Base-by-base conservation (phyloP, 2,113 vertebrate genomes). In the Pterocles gutturalis region DNA sequence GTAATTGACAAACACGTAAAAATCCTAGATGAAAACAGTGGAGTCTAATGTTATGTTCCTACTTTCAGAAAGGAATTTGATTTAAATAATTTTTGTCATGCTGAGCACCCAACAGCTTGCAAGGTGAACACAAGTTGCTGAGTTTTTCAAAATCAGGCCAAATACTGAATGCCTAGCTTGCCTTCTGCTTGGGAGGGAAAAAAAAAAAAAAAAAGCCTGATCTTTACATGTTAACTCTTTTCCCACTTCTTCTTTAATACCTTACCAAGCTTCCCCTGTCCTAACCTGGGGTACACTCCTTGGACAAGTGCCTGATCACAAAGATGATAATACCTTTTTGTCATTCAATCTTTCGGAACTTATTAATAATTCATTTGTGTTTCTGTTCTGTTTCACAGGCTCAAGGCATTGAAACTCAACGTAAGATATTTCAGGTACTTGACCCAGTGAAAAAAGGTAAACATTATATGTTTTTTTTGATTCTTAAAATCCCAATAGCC, bases 371-470 rank as follows among this genome's bases (percentile, higher is more conserved):
- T 66, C 5, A 7, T 67, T 89, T 22, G 26, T 89, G 22, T 66
- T 94, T 90, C 53, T 97, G 0, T 87, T 93, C 87, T 75, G 45
- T 93, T 83, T 95, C 81, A 76, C 79, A 98, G 97, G 72, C 78
- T 53, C 65, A 55, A 64, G 31, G 29, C 58, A 75, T 41, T 80
- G 89, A 81, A 96, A 62, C 48, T 66, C 51, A 90, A 10, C 41
- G 61, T 45, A 84, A 95, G 80, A 81, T 83, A 65, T 55, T 88
- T 25, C 83, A 95, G 38, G 91, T 97, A 90, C 73, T 61, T 73
- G 64, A 89, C 43, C 41, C 91, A 67, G 10, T 84, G 33, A 66
- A 77, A 60, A 96, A 96, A 96, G 91, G 93, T 96, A 96, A 94
- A 61, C 8, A 38, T 75, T 43, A 19, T 33, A 46, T 43, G 4